Base-by-base conservation (phyloP, 2,113 vertebrate species). In the Oreochromis aureus region DNA sequence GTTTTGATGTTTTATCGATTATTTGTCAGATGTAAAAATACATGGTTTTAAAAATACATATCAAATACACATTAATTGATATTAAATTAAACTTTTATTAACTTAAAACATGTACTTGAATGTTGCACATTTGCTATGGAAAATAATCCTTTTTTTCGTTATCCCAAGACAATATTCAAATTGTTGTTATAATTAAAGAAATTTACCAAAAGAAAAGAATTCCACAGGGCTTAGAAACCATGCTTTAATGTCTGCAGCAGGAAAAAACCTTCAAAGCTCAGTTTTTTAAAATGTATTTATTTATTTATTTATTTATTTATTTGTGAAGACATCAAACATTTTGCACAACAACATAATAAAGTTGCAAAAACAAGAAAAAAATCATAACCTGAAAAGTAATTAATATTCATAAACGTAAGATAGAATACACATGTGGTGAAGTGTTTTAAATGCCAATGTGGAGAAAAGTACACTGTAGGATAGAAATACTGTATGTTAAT, bases 221-320 rank as follows among this genome's bases (percentile, higher is more conserved):
- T 46, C 22, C 41, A 16, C 39, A 10, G 39, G 66, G 13, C 39
- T 73, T 16, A 66, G 61, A 39, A 39, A 39, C 61, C 18, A 66
- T 36, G 32, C 32, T 39, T 66, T 66, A 66, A 66, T 66, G 61
- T 39, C 61, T n/a, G 32, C 61, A 39, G 61, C 32, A 66, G 61
- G 32, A 66, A 39, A 66, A 66, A n/a, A 13, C 34, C 6, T 66
- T n/a, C 61, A 39, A 12, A 66, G 19, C 1, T 66, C 3, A 0
- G n/a, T 66, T 12, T 58, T 34, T 0, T 0, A 0, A 3, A 9
- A 36, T n/a, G 3, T 4, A 19, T 58, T 4, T 30, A 32, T 18
- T 3, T 61, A 6, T 18, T n/a, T 32, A 32, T 32, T 9, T 10
- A 39, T 39, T 39, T 10, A 34, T 34, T 61, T 61, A 34, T 19